These are phyloP conservation scores for Rapana venosa DNA, from an alignment of 2,888 invertebrate species.

Conservation along the genomic window DNA sequence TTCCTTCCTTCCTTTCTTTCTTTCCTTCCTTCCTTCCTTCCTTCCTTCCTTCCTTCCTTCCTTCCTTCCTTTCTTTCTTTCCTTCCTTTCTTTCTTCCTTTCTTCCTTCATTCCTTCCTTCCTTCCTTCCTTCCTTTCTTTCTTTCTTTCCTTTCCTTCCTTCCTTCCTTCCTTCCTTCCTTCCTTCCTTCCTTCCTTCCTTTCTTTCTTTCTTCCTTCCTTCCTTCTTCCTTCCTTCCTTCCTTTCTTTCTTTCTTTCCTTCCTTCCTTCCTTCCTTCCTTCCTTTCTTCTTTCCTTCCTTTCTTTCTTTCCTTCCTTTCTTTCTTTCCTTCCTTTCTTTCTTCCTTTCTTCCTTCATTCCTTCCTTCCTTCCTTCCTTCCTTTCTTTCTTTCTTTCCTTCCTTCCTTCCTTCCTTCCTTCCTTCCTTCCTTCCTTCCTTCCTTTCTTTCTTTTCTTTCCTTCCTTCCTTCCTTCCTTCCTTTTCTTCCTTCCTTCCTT, in stretches of 20 bases:
- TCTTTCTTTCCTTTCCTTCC: not conserved
- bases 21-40: not conserved
- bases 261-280: not conserved
- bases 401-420: not conserved
- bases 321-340: not conserved
- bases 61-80: not conserved
- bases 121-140: not conserved
- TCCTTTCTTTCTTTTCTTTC: not conserved
- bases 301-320: not conserved
- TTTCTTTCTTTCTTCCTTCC: not conserved
- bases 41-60: not conserved
- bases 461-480: not conserved
- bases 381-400: not conserved
- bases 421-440: not conserved
- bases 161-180: not conserved
- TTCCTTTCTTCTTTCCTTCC: not conserved
- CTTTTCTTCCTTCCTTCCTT: not conserved
- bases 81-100: not conserved
- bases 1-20: not conserved
- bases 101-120: not conserved
- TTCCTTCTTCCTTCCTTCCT: not conserved
- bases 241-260: not conserved
- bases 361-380: not conserved
- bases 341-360: not conserved
- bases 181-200: not conserved